A percentile compares a stretch with the other conserved stretches of the same genome.
phyloP scores from a whole-genome alignment of 2,113 vertebrate genomes.

The Pampusana beccarii region DNA sequence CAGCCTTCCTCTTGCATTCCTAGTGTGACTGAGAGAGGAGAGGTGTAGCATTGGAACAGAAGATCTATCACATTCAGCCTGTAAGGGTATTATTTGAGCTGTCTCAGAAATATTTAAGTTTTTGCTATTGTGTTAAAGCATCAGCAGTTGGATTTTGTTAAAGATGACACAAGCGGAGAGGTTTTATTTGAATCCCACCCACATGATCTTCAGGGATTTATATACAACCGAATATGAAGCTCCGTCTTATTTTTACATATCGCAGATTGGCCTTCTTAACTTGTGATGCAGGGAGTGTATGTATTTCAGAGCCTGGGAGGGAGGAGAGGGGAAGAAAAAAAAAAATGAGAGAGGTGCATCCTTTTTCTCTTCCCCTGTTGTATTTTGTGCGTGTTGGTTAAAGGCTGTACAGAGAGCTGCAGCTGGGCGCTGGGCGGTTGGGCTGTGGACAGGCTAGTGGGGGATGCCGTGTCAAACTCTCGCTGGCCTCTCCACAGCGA shows the following conservation, averaged over 20 bases:
- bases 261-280: not conserved
- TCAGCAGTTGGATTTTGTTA: constrained; percentile 3
- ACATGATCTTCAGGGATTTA: constrained; percentile 25
- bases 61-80: constrained; percentile 11
- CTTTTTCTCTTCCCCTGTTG: not conserved
- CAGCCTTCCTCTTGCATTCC: not conserved
- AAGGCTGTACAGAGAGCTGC: not conserved
- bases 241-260: constrained; percentile 11
- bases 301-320: not conserved
- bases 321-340: not conserved
- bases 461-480: not conserved
- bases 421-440: not conserved
- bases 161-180: not conserved
- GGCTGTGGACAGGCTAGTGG: accelerated
- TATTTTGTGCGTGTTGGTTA: not conserved
- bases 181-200: constrained; percentile 28
- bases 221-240: not conserved
- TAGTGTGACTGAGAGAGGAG: not conserved
- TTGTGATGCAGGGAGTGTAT: not conserved
- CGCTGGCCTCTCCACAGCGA: not conserved
- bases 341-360: not conserved
- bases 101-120: constrained; percentile 19
- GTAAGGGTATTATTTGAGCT: constrained; percentile 35
- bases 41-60: constrained; percentile 14
- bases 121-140: constrained; percentile 15